Evolutionary conservation across 2,888 invertebrate species (phyloP).

Genomic region (Cataglyphis livida): DNA sequence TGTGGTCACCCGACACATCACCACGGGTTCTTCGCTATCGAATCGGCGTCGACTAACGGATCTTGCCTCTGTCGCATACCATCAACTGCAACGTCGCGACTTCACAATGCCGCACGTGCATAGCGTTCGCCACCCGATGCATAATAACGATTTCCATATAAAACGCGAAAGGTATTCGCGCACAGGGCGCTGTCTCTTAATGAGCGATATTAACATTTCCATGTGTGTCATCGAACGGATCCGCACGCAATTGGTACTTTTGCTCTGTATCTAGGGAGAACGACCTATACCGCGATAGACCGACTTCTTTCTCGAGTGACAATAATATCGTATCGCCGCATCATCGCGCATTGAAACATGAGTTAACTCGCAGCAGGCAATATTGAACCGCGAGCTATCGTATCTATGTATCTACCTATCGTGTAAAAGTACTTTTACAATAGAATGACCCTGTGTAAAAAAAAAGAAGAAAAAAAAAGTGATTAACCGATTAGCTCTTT

Average conservation of each 20-base stretch:
- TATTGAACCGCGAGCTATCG: conserved; percentile 41
- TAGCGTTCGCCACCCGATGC: conserved; percentile 69
- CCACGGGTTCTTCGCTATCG: conserved; percentile 79
- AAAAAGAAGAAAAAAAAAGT: conserved; percentile 6
- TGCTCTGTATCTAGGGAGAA: not conserved
- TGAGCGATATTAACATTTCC: conserved; percentile 73
- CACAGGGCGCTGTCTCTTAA: conserved; percentile 65
- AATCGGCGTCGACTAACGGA: conserved; percentile 79
- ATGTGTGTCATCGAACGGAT: conserved; percentile 45
- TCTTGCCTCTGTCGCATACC: conserved; percentile 73
- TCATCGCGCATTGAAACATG: conserved; percentile 53
- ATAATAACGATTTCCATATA: conserved; percentile 76
- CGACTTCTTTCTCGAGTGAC: conserved; percentile 45
- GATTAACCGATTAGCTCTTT: conserved; percentile 43
- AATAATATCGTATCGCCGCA: conserved; percentile 46
- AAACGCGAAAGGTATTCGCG: conserved; percentile 65
- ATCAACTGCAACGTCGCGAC: conserved; percentile 65
- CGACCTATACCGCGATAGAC: conserved; percentile 29
- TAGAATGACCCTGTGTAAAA: conserved; percentile 23
- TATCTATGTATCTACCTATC: conserved; percentile 44
- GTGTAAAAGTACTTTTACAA: conserved; percentile 45
- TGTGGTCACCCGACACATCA: conserved; percentile 74
- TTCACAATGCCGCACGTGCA: conserved; percentile 73
- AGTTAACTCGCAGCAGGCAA: conserved; percentile 45
- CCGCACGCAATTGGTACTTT: conserved; percentile 20